These are phyloP conservation scores for Sicus ferrugineus DNA, from an alignment of 2,888 invertebrate genomes.

Conservation along the genomic window DNA sequence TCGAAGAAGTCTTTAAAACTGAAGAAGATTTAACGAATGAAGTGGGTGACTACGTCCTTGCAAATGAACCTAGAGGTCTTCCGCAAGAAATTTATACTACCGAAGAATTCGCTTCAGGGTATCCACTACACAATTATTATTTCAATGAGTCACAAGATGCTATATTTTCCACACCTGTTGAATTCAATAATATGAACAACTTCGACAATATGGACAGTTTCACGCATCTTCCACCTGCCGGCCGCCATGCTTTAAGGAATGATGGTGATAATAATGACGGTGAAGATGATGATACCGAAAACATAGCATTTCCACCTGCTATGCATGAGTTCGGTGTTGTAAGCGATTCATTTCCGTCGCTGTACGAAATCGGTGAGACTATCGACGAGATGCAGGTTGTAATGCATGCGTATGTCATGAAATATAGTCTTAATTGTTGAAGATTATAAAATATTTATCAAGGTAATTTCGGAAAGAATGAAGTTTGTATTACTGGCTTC, in stretches of 20 bases:
- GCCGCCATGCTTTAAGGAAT: background rate
- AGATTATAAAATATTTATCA: background rate
- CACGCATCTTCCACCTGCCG: background rate
- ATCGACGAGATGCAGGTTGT: constrained; percentile 64
- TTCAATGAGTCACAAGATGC: no score
- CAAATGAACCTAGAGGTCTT: background rate
- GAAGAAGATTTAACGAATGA: constrained; percentile 44
- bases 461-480: constrained; percentile 8
- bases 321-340: constrained; percentile 6
- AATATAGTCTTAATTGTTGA: constrained; percentile 62
- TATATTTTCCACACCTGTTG: background rate
- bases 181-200: no score
- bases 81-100: constrained; percentile 39
- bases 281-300: constrained; percentile 42
- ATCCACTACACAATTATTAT: constrained; percentile 37
- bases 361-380: constrained; percentile 64
- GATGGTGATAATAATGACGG: constrained; percentile 47
- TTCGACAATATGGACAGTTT: constrained; percentile 16
- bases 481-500: no score
- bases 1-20: constrained; percentile 49
- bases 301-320: constrained; percentile 19
- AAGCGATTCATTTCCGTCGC: constrained; percentile 51
- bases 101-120: background rate
- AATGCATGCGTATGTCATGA: constrained; percentile 63
- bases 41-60: background rate